Evolutionary conservation across 35 echinoderm and acorn worm species (phyloP).

Genomic region (Ophioderma brevispina): DNA sequence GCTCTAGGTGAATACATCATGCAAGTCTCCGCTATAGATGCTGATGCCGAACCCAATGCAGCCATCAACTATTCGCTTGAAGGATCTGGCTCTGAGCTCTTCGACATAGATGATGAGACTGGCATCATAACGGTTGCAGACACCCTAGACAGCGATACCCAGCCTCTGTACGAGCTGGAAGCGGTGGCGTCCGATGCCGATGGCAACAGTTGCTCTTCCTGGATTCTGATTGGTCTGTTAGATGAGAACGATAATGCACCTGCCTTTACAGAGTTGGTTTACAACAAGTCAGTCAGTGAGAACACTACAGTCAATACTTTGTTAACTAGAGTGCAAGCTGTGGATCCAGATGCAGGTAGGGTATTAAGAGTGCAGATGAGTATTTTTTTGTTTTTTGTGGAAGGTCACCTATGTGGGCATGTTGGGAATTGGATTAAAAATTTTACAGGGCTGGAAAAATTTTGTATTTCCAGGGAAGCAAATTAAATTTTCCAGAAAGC

Average conservation of each 20-base stretch:
- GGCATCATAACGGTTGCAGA: constrained; percentile 50
- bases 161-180: constrained; percentile 61
- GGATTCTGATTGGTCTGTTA: constrained; percentile 65
- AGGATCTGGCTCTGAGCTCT: constrained; percentile 74
- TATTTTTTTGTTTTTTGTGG: no score
- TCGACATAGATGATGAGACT: constrained; percentile 58
- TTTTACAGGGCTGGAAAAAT: no score
- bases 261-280: constrained; percentile 55
- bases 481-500: no score
- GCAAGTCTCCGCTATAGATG: constrained; percentile 70
- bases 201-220: constrained; percentile 53
- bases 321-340: constrained; percentile 88
- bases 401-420: no score
- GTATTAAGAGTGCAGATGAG: not conserved
- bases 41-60: constrained; percentile 69
- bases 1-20: constrained; percentile 68
- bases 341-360: constrained; percentile 85
- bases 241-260: constrained; percentile 95
- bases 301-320: constrained; percentile 85
- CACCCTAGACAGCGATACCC: constrained; percentile 70
- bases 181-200: constrained; percentile 77
- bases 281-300: constrained; percentile 89
- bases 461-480: no score
- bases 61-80: constrained; percentile 67
- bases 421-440: no score